Evolutionary conservation across 2,888 invertebrate genomes (phyloP).

Genomic region (Microdon myrmicae): DNA sequence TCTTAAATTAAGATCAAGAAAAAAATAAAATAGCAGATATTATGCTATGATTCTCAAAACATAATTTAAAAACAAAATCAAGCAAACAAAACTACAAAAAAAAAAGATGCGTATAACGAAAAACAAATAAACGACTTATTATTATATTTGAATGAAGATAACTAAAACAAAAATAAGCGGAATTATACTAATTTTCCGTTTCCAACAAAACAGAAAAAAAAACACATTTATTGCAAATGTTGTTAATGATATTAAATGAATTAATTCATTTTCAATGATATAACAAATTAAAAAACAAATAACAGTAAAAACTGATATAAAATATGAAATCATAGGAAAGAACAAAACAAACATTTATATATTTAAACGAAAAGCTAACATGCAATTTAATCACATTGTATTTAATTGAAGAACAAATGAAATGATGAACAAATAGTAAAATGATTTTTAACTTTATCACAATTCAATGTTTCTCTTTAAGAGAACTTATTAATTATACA

Average conservation of each 20-base stretch:
- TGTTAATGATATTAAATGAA: conserved; percentile 48
- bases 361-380: conserved; percentile 44
- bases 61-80: conserved; percentile 54
- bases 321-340: conserved; percentile 44
- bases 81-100: conserved; percentile 50
- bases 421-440: conserved; percentile 36
- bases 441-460: conserved; percentile 37
- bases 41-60: conserved; percentile 33
- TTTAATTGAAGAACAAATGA: conserved; percentile 36
- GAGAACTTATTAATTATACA: conserved; percentile 27
- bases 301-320: conserved; percentile 23
- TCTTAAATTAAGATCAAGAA: conserved; percentile 39
- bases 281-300: conserved; percentile 19
- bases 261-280: conserved; percentile 41
- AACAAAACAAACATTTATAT: conserved; percentile 28
- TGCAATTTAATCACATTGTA: conserved; percentile 40
- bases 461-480: conserved; percentile 47
- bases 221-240: conserved; percentile 34
- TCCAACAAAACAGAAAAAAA: conserved; percentile 49
- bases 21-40: conserved; percentile 32
- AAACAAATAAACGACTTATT: conserved; percentile 44
- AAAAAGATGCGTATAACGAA: conserved; percentile 39
- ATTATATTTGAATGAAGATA: conserved; percentile 46
- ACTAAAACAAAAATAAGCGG: conserved; percentile 41
- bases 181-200: conserved; percentile 43